These are phyloP conservation scores for Apis mellifera DNA, from an alignment of 1,140 invertebrate species.

Conservation along the genomic window DNA sequence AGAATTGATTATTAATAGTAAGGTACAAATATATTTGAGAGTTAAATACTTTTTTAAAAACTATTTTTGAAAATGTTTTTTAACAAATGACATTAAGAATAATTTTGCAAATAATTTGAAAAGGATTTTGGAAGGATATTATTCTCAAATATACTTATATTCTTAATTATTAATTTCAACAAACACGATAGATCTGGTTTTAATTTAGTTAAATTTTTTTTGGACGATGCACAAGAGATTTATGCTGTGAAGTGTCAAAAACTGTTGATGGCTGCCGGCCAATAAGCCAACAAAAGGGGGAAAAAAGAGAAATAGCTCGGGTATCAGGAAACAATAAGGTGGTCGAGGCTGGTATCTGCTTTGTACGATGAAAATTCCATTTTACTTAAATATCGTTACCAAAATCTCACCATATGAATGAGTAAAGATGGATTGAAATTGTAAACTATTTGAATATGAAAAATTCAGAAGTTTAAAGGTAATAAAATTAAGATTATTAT, in stretches of 20 bases:
- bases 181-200: neutral
- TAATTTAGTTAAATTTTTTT: neutral
- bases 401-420: neutral
- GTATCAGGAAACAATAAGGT: slow-evolving; percentile 9
- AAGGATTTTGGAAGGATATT: too few species aligned
- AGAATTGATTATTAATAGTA: too few species aligned
- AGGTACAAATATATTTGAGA: too few species aligned
- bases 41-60: too few species aligned
- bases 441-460: too few species aligned
- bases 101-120: too few species aligned
- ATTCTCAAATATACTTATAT: too few species aligned
- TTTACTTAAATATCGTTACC: neutral
- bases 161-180: too few species aligned
- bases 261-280: slow-evolving; percentile 1
- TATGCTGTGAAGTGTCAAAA: slow-evolving; percentile 2
- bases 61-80: too few species aligned
- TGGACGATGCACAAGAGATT: neutral
- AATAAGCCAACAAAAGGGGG: neutral
- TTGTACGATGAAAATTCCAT: slow-evolving; percentile 3
- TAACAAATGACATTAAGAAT: too few species aligned
- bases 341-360: neutral
- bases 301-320: slow-evolving; percentile 1
- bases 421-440: neutral
- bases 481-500: too few species aligned
- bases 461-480: too few species aligned